Evolutionary conservation across 2,113 vertebrate species (phyloP).

Genomic region (Xyliphius kryptos): DNA sequence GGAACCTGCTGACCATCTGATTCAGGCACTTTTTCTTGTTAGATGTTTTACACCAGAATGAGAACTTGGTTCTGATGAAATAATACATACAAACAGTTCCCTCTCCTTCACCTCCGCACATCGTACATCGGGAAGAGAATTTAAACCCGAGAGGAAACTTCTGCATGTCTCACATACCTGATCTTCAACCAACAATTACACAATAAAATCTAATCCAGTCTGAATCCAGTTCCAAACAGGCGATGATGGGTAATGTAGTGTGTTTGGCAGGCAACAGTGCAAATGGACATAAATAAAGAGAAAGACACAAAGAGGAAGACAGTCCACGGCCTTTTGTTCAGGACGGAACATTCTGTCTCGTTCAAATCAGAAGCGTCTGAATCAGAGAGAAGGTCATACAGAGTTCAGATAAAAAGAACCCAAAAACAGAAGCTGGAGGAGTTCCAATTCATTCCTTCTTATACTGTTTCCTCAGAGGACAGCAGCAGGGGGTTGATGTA

Average conservation of each 20-base stretch:
- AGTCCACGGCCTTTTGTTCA: conserved; percentile 12
- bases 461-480: conserved; percentile 90
- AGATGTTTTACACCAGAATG: no score
- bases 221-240: conserved; percentile 50
- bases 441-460: conserved; percentile 54
- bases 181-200: no score
- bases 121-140: no score
- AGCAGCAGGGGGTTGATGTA: conserved; percentile 97
- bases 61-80: no score
- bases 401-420: neutral
- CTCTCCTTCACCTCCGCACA: no score
- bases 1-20: no score
- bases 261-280: conserved; percentile 28
- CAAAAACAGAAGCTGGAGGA: neutral
- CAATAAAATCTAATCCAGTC: neutral
- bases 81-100: no score
- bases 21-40: no score
- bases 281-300: neutral
- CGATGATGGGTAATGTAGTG: conserved; percentile 53
- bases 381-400: conserved; percentile 9
- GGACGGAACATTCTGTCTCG: neutral
- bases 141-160: no score
- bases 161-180: no score
- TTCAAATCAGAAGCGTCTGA: neutral
- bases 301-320: conserved; percentile 11